phyloP scores from a whole-genome alignment of 1,140 invertebrate species.

The Drosophila leontia region DNA sequence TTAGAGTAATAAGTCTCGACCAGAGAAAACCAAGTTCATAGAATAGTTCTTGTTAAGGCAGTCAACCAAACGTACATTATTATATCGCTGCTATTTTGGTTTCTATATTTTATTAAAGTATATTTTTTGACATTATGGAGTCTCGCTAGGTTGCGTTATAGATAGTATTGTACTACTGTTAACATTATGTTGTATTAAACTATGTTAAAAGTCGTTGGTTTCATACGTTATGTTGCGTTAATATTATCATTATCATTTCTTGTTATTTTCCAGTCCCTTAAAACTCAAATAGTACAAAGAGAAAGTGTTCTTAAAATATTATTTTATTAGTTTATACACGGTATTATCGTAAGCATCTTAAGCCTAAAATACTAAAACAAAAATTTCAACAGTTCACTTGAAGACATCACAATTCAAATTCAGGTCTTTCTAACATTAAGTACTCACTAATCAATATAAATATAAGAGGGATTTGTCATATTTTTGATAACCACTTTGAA shows the following conservation, averaged over 20 bases:
- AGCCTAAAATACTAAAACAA: conserved; percentile 66
- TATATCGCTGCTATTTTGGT: conserved; percentile 4
- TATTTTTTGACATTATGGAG: background rate
- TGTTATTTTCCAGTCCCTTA: background rate
- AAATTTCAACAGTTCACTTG: conserved; percentile 82
- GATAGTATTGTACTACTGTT: background rate
- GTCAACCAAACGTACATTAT: conserved; percentile 5
- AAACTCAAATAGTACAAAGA: conserved; percentile 25
- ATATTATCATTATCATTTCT: background rate
- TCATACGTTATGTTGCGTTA: conserved; percentile 5
- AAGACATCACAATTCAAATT: conserved; percentile 77
- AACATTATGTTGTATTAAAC: background rate
- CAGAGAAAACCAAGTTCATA: conserved; percentile 1
- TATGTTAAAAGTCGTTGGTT: conserved; percentile 14
- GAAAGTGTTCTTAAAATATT: conserved; percentile 40
- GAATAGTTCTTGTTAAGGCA: conserved; percentile 6
- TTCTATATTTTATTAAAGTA: conserved; percentile 24
- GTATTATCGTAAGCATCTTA: conserved; percentile 54
- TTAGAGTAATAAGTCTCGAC: conserved; percentile 14
- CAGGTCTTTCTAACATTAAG: conserved; percentile 51
- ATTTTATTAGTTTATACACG: conserved; percentile 55
- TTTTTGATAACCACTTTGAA: conserved; percentile 61
- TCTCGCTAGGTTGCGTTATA: conserved; percentile 3
- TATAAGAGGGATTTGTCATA: conserved; percentile 52
- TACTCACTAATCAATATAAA: conserved; percentile 74